Base-by-base conservation (phyloP, 1,140 invertebrate genomes). In the Drosophila tani region DNA sequence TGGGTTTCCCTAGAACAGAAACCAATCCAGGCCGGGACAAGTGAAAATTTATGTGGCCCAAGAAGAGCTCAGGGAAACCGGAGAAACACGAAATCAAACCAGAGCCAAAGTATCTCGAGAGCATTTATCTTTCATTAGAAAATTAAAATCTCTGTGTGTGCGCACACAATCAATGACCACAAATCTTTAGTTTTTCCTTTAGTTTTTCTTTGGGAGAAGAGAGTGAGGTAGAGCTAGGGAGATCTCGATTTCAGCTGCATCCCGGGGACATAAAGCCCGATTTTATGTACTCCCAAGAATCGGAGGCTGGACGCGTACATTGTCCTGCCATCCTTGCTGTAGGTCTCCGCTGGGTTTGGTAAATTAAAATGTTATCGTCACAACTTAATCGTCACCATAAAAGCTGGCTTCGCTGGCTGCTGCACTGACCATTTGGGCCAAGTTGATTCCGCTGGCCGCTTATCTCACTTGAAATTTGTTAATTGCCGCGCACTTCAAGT, bases 91-190 rank as follows among this genome's bases (percentile, higher is more conserved):
- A 76, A 69, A 47, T 58, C 64, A 56, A 59, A 63, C 58, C 58
- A 58, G 27, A 78, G 60, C 60, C 49, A 64, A 64, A 56, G 55
- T 51, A 73, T 75, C 69, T 75, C 62, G 63, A 69, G 55, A 67
- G 68, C 81, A 90, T 88, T 91, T 90, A 90, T 90, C 87, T 90
- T 90, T 90, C 85, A 82, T 86, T 86, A 82, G 85, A 90, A 90
- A 90, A 80, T 90, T 73, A 82, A 70, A 91, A 91, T 91, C 85
- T 88, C 71, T 63, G 81, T 84, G 83, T 87, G 85, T 79, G 69
- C 66, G 35, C 75, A 60, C 71, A 74, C 76, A 91, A 91, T 91
- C 86, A 75, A 82, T 82, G 87, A 91, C 86, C 86, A 91, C 86
- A 91, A 73, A 91, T 91, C 86, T 91, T 57, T 67, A 75, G 59